Conservation (phyloP, 2,113 vertebrate genomes). For the Pungitius pungitius region DNA sequence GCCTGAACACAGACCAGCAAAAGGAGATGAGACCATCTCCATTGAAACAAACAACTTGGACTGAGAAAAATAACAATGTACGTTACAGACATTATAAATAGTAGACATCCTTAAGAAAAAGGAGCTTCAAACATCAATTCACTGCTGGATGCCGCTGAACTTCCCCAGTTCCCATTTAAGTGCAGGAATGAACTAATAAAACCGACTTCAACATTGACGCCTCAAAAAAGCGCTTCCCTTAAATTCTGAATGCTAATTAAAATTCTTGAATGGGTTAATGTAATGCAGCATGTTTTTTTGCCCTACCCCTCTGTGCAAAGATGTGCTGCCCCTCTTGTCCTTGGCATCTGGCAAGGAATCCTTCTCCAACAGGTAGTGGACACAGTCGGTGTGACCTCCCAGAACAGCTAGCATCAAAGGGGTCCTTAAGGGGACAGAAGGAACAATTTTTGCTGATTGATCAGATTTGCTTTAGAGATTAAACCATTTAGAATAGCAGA, state of each 20-base stretch:
- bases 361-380: slow-evolving; percentile 93
- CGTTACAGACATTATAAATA: background rate
- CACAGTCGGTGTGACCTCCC: slow-evolving; percentile 92
- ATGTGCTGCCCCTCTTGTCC: slow-evolving; percentile 90
- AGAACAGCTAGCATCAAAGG: slow-evolving; percentile 94
- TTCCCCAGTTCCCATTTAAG: background rate
- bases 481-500: slow-evolving; percentile 4
- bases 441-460: background rate
- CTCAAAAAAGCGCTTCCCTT: background rate
- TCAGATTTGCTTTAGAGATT: background rate
- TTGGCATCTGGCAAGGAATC: slow-evolving; percentile 89
- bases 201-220: background rate
- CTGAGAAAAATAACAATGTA: background rate
- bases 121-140: too few relatives aligned
- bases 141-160: background rate
- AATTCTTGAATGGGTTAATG: background rate
- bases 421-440: slow-evolving; percentile 80
- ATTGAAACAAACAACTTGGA: background rate
- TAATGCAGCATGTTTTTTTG: background rate
- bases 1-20: slow-evolving; percentile 76
- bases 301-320: slow-evolving; percentile 93
- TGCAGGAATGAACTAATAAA: background rate
- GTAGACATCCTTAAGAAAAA: too few relatives aligned
- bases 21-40: slow-evolving; percentile 1
- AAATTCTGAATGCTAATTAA: background rate